Percentiles rank a stretch among this genome's conserved stretches.
These are phyloP conservation scores for Hypanus sabinus DNA, from an alignment of 2,113 vertebrate genomes.

Conservation along the genomic window DNA sequence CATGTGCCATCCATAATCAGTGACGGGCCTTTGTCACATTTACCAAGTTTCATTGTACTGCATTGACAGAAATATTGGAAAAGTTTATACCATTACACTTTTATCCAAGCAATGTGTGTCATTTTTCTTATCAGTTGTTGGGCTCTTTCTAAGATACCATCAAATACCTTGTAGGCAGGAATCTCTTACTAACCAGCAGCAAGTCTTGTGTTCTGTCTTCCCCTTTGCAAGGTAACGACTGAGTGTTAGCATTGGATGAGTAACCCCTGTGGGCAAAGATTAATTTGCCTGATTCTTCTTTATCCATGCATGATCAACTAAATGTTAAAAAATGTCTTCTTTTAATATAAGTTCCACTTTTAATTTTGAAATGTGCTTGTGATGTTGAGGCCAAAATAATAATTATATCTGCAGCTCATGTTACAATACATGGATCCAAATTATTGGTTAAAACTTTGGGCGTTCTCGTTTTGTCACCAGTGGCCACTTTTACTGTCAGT, in stretches of 20 bases:
- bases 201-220: background rate
- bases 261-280: background rate
- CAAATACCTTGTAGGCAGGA: background rate
- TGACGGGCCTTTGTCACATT: too few species aligned
- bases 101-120: background rate
- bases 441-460: background rate
- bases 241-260: background rate
- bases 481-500: background rate
- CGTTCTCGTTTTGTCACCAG: background rate
- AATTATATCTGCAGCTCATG: background rate
- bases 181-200: background rate
- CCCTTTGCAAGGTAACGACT: background rate
- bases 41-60: background rate
- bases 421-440: background rate
- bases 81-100: background rate
- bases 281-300: background rate
- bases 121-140: background rate
- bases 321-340: background rate
- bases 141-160: background rate
- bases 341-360: background rate
- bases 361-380: background rate
- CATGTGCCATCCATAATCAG: too few species aligned
- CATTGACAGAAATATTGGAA: background rate
- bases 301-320: background rate
- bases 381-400: background rate